Conservation (phyloP, 2,888 invertebrate genomes). For the Diaprepes abbreviatus region DNA sequence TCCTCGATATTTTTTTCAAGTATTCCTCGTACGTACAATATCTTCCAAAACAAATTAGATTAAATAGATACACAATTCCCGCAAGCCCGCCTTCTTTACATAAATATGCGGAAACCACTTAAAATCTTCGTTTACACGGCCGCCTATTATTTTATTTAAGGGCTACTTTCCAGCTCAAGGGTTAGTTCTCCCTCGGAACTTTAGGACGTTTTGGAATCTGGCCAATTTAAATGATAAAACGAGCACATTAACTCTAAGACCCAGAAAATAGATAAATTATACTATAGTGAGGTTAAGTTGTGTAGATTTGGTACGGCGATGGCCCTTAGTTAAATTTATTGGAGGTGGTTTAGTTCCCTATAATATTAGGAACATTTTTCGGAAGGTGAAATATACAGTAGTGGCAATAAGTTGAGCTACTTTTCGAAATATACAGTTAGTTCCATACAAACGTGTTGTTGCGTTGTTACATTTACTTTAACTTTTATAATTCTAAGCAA, state of each 20-base stretch:
- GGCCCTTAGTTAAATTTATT: conserved; percentile 8
- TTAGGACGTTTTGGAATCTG: conserved; percentile 60
- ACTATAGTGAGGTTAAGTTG: conserved; percentile 54
- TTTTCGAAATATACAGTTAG: too few relatives aligned
- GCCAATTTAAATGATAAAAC: conserved; percentile 68
- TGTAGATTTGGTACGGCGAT: conserved; percentile 33
- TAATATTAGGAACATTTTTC: neutral
- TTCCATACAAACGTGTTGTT: too few relatives aligned
- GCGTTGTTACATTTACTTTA: too few relatives aligned
- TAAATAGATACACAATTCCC: conserved; percentile 6
- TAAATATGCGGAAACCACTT: conserved; percentile 44
- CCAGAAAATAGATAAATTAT: conserved; percentile 66
- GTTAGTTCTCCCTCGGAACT: conserved; percentile 14
- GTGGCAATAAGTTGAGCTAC: too few relatives aligned
- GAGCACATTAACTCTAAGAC: conserved; percentile 66
- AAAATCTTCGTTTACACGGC: conserved; percentile 36
- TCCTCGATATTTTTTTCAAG: too few relatives aligned
- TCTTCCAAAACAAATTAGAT: neutral
- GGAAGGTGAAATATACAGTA: too few relatives aligned
- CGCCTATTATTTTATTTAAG: conserved; percentile 43
- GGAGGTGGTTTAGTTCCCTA: neutral
- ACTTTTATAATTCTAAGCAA: too few relatives aligned
- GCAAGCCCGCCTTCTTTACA: conserved; percentile 2
- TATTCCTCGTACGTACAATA: too few relatives aligned
- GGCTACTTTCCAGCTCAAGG: conserved; percentile 46